These are phyloP conservation scores for Liparis tanakae DNA, from an alignment of 2,797 vertebrate genomes.

Conservation along the genomic window DNA sequence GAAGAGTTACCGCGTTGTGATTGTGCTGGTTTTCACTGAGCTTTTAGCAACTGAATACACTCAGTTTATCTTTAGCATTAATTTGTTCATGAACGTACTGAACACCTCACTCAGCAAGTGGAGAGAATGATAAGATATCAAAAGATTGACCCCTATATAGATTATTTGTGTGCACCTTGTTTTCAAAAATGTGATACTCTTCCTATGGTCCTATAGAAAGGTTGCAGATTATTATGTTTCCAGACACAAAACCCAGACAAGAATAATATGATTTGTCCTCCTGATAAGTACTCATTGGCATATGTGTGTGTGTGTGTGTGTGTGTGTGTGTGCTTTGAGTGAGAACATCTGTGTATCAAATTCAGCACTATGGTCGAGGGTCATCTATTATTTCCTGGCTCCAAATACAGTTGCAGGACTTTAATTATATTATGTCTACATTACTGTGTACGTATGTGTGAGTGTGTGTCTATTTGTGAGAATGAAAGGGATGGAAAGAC, in stretches of 20 bases:
- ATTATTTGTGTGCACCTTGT: not conserved
- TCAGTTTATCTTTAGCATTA: constrained; percentile 3
- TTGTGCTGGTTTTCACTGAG: not conserved
- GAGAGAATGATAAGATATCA: not conserved
- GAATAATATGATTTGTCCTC: constrained; percentile 69
- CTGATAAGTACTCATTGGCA: constrained; percentile 58
- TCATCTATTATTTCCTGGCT: constrained; percentile 67
- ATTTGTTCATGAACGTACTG: not conserved
- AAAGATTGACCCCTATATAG: not conserved
- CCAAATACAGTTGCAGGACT: constrained; percentile 53
- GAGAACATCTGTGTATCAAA: constrained; percentile 54
- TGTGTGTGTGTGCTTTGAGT: constrained; percentile 22
- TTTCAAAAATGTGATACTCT: constrained; percentile 23
- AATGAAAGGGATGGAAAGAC: not conserved
- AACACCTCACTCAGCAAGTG: not conserved
- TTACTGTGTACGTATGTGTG: constrained; percentile 19
- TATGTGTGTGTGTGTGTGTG: constrained; percentile 22
- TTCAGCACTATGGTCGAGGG: constrained; percentile 46
- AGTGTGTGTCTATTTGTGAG: constrained; percentile 8
- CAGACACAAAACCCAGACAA: constrained; percentile 72
- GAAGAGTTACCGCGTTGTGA: not conserved
- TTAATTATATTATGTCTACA: constrained; percentile 50
- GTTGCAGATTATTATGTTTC: constrained; percentile 59
- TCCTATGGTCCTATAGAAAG: constrained; percentile 14
- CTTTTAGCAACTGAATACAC: not conserved